A percentile compares a stretch with the other conserved stretches of the same genome.
Conservation (phyloP, 2,888 invertebrate species). For the Drosophila prostipennis region DNA sequence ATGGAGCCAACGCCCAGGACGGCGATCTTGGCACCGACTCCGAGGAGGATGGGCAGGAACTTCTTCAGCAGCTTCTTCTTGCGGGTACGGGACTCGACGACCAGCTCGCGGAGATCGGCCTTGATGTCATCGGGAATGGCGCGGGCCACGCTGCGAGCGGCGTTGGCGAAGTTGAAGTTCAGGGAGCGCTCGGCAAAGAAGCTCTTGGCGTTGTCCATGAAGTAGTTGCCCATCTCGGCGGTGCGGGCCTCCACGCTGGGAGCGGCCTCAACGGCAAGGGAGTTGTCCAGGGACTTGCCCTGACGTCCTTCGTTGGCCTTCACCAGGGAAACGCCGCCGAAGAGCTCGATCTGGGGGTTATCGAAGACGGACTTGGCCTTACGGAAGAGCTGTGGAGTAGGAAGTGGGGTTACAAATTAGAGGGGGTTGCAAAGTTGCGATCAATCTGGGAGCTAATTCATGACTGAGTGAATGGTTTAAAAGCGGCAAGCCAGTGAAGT, state of each 20-base stretch:
- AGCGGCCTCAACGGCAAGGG: constrained; percentile 85
- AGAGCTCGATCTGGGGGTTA: constrained; percentile 86
- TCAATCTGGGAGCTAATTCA: background rate
- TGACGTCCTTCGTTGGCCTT: constrained; percentile 83
- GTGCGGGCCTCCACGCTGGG: constrained; percentile 85
- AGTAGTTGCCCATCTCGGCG: constrained; percentile 86
- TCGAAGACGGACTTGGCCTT: constrained; percentile 86
- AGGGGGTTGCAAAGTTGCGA: background rate
- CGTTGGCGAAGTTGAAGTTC: constrained; percentile 85
- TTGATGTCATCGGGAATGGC: constrained; percentile 86
- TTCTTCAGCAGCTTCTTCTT: constrained; percentile 86
- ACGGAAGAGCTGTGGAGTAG: constrained; percentile 85
- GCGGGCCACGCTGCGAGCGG: constrained; percentile 85
- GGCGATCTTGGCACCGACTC: constrained; percentile 87
- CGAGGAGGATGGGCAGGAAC: constrained; percentile 86
- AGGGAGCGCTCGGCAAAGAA: constrained; percentile 86
- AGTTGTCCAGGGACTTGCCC: constrained; percentile 84
- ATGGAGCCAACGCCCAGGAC: constrained; percentile 85
- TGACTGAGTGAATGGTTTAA: background rate
- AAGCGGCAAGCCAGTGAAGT: background rate
- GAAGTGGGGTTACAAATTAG: background rate
- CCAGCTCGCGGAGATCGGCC: constrained; percentile 85
- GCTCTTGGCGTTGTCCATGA: constrained; percentile 85
- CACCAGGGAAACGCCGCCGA: constrained; percentile 86
- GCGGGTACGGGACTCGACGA: constrained; percentile 86